Base-by-base conservation (phyloP, 2,888 invertebrate genomes). In the Himalopsyche tibetana region DNA sequence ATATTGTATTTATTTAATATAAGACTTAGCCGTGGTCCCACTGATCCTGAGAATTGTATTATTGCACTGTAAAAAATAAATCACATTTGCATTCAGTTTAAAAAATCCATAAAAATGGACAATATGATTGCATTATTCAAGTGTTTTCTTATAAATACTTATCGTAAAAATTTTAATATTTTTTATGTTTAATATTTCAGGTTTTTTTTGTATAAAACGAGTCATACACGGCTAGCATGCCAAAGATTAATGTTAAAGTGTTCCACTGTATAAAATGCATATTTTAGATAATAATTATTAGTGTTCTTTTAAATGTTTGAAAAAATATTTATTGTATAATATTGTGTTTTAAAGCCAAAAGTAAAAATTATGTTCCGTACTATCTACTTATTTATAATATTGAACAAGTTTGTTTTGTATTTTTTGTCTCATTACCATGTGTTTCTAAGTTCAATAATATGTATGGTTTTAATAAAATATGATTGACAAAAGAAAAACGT, bases 181-280 rank as follows among this genome's bases (percentile, higher is more conserved):
- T 17, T 1, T 38, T 38, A 42, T 84, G 17, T 84, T 45, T 74
- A n/a, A 74, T 45, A 19, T 63, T 63, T 63, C 63, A 63, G 63
- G 19, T 19, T 63, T 63, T n/a, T 28, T 63, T 63, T 63, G 63
- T 63, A 63, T 11, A 63, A 63, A 80, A 83, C 45, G 80, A 86
- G 82, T 87, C 86, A 82, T 84, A 88, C 83, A 87, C 88, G 87
- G 88, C 88, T 88, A 88, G 85, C 79, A 85, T 19, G 87, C 88
- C 88, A 88, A 88, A 88, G 88, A 88, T 82, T 88, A 88, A 80
- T 19, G 9, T 19, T 63, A 63, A 81, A 80, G 80, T 80, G 45
- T 45, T 40, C 15, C 38, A 69, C 83, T 83, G 51, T 74, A 83
- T 42, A 40, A 42, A 63, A 83, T 63, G 83, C 51, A 55, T 79